Evolutionary conservation across 2,888 invertebrate species (phyloP).

Genomic region (Aquatica leii): DNA sequence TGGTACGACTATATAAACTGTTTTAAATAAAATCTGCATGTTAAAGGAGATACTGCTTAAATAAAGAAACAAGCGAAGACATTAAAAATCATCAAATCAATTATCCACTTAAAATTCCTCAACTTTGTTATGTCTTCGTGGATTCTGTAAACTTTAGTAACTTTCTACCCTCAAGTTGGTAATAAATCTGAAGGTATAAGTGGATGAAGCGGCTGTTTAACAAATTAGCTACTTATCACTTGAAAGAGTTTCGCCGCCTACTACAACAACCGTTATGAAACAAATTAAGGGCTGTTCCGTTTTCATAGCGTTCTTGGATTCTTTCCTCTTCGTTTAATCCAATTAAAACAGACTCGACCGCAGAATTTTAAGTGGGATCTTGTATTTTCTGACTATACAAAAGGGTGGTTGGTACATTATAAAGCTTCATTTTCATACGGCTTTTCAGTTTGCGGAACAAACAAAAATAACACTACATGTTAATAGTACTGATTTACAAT

Average conservation of each 20-base stretch:
- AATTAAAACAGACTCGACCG: conserved; percentile 57
- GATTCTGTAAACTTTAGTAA: conserved; percentile 41
- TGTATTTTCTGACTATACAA: conserved; percentile 26
- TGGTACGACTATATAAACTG: conserved; percentile 45
- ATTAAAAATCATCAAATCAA: conserved; percentile 46
- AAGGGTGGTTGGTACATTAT: conserved; percentile 5
- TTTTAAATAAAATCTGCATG: conserved; percentile 35
- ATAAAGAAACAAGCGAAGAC: conserved; percentile 37
- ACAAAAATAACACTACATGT: no score
- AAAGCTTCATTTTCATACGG: neutral
- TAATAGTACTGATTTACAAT: no score
- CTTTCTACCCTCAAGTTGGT: conserved; percentile 50
- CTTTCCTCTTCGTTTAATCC: conserved; percentile 56
- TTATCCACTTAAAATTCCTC: conserved; percentile 47
- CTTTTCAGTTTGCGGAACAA: neutral
- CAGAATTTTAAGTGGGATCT: conserved; percentile 58
- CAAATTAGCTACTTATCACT: conserved; percentile 60
- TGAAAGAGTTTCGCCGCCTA: conserved; percentile 54
- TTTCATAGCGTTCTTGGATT: conserved; percentile 51
- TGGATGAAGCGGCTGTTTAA: conserved; percentile 58
- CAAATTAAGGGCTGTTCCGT: conserved; percentile 49
- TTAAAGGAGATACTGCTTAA: conserved; percentile 22
- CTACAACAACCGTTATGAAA: conserved; percentile 44
- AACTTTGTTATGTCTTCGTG: conserved; percentile 52
- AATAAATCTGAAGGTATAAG: conserved; percentile 58